phyloP scores from a whole-genome alignment of 2,797 vertebrate species.

The Danio tinwini region DNA sequence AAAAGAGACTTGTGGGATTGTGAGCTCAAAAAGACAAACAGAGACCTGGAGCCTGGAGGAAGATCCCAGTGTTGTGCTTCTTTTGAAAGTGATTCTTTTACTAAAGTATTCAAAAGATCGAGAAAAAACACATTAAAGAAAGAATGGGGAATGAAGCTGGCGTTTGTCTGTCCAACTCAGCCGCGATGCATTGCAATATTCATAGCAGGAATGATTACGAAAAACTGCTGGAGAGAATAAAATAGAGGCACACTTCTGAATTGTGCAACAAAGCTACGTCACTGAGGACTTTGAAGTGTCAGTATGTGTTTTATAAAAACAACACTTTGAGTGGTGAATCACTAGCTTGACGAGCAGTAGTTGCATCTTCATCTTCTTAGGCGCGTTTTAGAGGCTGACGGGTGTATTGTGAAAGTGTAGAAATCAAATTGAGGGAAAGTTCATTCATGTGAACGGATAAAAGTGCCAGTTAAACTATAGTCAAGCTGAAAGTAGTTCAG shows the following conservation, averaged over 20 bases:
- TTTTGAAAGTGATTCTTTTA: conserved; percentile 4
- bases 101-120: background rate
- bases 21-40: conserved; percentile 14
- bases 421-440: background rate
- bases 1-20: conserved; percentile 24
- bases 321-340: conserved; percentile 16
- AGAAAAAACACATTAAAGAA: conserved; percentile 4
- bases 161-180: background rate
- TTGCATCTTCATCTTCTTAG: conserved; percentile 12
- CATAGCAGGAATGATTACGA: conserved; percentile 26
- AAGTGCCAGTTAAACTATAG: background rate
- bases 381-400: background rate
- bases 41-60: conserved; percentile 19
- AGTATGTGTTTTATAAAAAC: conserved; percentile 24
- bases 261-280: background rate
- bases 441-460: background rate
- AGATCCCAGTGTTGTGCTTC: conserved; percentile 14
- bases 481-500: background rate
- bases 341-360: background rate
- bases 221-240: background rate
- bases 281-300: background rate
- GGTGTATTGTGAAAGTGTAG: conserved; percentile 1
- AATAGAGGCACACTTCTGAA: background rate
- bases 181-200: conserved; percentile 3
- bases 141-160: background rate